Percentiles rank a stretch among this genome's conserved stretches.
phyloP scores from a whole-genome alignment of 2,797 vertebrate species.

The Melanotaenia pygmaea region DNA sequence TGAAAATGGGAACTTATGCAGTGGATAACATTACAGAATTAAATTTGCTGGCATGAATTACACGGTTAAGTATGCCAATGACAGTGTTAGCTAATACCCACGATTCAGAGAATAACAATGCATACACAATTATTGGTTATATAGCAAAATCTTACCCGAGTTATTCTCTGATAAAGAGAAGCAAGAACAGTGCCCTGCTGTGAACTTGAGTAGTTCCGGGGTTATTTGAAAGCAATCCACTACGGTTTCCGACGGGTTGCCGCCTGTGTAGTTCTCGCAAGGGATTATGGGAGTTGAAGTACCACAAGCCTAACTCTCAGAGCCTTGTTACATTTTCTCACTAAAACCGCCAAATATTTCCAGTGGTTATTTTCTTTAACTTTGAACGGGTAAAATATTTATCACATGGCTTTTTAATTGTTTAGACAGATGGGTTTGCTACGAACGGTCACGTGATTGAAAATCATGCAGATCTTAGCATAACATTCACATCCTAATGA shows the following conservation, averaged over 20 bases:
- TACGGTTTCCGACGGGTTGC: background rate
- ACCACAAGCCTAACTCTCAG: background rate
- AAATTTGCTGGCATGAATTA: background rate
- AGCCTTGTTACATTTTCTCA: background rate
- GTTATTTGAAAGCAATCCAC: background rate
- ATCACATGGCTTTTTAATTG: too few species aligned
- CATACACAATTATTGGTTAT: accelerated
- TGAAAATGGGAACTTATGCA: background rate
- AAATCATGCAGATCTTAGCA: background rate
- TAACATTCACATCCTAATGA: background rate
- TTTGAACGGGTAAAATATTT: too few species aligned
- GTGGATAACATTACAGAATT: background rate
- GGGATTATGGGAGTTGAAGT: conserved; percentile 21
- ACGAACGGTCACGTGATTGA: background rate
- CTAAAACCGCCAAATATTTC: background rate
- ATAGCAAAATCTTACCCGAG: conserved; percentile 29
- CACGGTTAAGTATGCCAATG: background rate
- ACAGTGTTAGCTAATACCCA: conserved; percentile 11
- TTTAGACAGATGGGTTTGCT: too few species aligned
- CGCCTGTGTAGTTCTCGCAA: background rate
- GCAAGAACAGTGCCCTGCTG: too few species aligned
- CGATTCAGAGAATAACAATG: background rate
- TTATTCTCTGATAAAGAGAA: too few species aligned
- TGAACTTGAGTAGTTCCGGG: background rate
- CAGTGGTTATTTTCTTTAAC: background rate